Conservation (phyloP, 1,140 invertebrate species). For the Heliconius hermathena region DNA sequence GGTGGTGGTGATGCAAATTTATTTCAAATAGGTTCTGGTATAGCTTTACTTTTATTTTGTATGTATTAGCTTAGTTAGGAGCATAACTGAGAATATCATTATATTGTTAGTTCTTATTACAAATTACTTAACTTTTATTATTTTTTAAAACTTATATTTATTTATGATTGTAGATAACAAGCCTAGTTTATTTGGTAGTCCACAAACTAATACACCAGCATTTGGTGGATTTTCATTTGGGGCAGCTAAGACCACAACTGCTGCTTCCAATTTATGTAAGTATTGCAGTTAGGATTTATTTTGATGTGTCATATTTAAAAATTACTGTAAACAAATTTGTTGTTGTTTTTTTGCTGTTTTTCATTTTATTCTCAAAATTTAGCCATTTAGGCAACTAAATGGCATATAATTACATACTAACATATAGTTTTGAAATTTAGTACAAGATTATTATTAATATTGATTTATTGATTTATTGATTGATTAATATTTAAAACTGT, state of each 20-base stretch:
- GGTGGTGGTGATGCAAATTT: slow-evolving; percentile 45
- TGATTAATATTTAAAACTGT: no score
- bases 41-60: slow-evolving; percentile 11
- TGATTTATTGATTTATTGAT: no score
- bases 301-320: no score
- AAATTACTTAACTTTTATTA: background rate
- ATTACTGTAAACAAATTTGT: no score
- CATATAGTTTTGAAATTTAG: no score
- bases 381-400: no score
- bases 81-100: background rate
- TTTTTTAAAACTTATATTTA: background rate
- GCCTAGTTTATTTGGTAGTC: slow-evolving; percentile 56
- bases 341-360: no score
- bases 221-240: slow-evolving; percentile 67
- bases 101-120: background rate
- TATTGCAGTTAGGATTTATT: slow-evolving; percentile 12
- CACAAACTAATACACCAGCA: slow-evolving; percentile 48
- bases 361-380: no score
- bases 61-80: background rate
- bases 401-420: no score
- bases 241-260: slow-evolving; percentile 60
- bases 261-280: slow-evolving; percentile 62
- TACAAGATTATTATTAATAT: no score
- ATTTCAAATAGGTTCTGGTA: slow-evolving; percentile 34
- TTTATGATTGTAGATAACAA: slow-evolving; percentile 60